Evolutionary conservation across 2,888 invertebrate genomes (phyloP), one percentile per base, ranked within the genome.

Genomic region (Lobophora halterata): DNA sequence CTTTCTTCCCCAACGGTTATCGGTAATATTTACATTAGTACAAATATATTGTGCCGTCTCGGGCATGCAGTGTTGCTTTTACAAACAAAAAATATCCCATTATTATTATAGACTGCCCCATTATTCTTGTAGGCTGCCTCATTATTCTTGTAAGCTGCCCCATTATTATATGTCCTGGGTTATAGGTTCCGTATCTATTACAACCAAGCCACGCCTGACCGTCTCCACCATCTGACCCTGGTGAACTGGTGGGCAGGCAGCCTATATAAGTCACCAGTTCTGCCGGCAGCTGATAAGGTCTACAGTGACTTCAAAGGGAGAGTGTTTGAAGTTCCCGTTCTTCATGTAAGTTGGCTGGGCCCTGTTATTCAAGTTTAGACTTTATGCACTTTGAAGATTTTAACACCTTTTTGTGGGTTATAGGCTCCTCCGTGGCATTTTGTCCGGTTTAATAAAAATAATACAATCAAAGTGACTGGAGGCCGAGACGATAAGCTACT

Each of bases 351-450:
- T 64, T 29, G 9, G n/a, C n/a, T n/a, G n/a, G n/a, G n/a, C n/a
- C n/a, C n/a, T n/a, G n/a, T n/a, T n/a, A n/a, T n/a, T n/a, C n/a
- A n/a, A n/a, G n/a, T n/a, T n/a, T n/a, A n/a, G n/a, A n/a, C n/a
- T n/a, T n/a, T n/a, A n/a, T n/a, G n/a, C n/a, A n/a, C n/a, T n/a
- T n/a, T n/a, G n/a, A n/a, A n/a, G n/a, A n/a, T n/a, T n/a, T n/a
- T n/a, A n/a, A n/a, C n/a, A n/a, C n/a, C n/a, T n/a, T n/a, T n/a
- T n/a, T n/a, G n/a, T n/a, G n/a, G n/a, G n/a, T 18, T 36, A 12
- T 32, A 91, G 91, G 90, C 90, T 1, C 94, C 94, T 0, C 94
- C 94, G 0, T 94, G 94, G 94, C 91, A 93, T 73, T 94, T 93
- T 68, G 92, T 94, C 0, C 85, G 76, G 36, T 91, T 91, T 64